A percentile compares a stretch with the other conserved stretches of the same genome.
Evolutionary conservation across 1,140 invertebrate species (phyloP).

Genomic region (Bactericera cockerelli): DNA sequence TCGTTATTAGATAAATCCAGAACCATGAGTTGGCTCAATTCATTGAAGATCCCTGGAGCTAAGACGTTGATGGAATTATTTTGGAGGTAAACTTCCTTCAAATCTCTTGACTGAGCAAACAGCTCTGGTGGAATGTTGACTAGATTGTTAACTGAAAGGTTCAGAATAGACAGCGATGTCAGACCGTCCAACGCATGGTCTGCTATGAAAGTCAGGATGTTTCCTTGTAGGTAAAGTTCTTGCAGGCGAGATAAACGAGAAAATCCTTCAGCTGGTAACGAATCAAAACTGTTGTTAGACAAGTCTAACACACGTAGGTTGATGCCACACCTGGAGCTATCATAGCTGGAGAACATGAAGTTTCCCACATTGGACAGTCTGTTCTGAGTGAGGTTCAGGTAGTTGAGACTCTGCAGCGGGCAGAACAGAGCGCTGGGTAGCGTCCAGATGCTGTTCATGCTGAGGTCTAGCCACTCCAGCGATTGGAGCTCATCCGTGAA

Average conservation of each 20-base stretch:
- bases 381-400: conserved; percentile 66
- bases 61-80: conserved; percentile 77
- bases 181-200: conserved; percentile 69
- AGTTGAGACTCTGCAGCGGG: conserved; percentile 53
- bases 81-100: conserved; percentile 66
- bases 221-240: conserved; percentile 46
- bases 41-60: conserved; percentile 68
- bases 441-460: conserved; percentile 72
- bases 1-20: conserved; percentile 75
- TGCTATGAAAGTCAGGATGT: conserved; percentile 56
- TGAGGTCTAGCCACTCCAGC: conserved; percentile 63
- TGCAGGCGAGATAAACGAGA: conserved; percentile 47
- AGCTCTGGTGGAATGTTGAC: conserved; percentile 65
- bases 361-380: conserved; percentile 57
- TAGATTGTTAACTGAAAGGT: conserved; percentile 66
- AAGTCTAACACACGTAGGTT: conserved; percentile 60
- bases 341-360: conserved; percentile 45
- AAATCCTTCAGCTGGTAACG: conserved; percentile 55
- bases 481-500: conserved; percentile 56
- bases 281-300: conserved; percentile 67
- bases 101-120: conserved; percentile 58
- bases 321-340: conserved; percentile 45
- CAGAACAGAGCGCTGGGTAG: conserved; percentile 71
- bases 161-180: conserved; percentile 51
- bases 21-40: conserved; percentile 59